Conservation (phyloP, 1,140 invertebrate species). For the Hylaeus volcanicus region DNA sequence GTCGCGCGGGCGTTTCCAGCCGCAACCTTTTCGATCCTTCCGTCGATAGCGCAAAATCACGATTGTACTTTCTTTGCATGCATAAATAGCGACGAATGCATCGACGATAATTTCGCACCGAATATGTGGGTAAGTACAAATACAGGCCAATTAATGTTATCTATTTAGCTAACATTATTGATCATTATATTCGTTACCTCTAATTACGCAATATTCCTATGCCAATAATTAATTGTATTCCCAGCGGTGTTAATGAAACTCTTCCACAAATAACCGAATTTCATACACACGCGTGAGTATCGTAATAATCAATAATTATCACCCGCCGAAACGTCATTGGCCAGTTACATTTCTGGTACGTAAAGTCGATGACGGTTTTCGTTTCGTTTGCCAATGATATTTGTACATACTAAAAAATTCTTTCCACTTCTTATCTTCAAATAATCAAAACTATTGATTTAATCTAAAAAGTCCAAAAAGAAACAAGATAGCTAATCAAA, state of each 20-base stretch:
- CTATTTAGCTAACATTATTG: slow-evolving; percentile 40
- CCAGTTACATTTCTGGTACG: too few relatives aligned
- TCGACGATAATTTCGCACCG: background rate
- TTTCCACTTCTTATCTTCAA: too few relatives aligned
- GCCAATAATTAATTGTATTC: slow-evolving; percentile 22
- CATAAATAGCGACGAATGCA: slow-evolving; percentile 24
- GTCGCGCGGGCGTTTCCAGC: background rate
- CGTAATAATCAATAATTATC: slow-evolving; percentile 12
- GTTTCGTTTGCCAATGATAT: too few relatives aligned
- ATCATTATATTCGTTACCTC: slow-evolving; percentile 17
- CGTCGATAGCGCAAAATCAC: background rate
- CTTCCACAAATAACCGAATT: slow-evolving; percentile 21
- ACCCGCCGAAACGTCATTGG: too few relatives aligned
- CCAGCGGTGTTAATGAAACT: slow-evolving; percentile 40
- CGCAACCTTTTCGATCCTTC: background rate
- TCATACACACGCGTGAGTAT: background rate
- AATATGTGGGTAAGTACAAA: background rate
- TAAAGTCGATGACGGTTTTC: too few relatives aligned
- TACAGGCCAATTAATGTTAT: slow-evolving; percentile 29
- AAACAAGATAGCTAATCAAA: too few relatives aligned
- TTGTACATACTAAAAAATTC: too few relatives aligned
- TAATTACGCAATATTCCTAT: slow-evolving; percentile 37
- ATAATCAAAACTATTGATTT: too few relatives aligned
- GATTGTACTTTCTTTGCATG: background rate
- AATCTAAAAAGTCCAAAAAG: too few relatives aligned